phyloP scores from a whole-genome alignment of 2,797 vertebrate genomes.

The Odontamblyopus lacepedii region DNA sequence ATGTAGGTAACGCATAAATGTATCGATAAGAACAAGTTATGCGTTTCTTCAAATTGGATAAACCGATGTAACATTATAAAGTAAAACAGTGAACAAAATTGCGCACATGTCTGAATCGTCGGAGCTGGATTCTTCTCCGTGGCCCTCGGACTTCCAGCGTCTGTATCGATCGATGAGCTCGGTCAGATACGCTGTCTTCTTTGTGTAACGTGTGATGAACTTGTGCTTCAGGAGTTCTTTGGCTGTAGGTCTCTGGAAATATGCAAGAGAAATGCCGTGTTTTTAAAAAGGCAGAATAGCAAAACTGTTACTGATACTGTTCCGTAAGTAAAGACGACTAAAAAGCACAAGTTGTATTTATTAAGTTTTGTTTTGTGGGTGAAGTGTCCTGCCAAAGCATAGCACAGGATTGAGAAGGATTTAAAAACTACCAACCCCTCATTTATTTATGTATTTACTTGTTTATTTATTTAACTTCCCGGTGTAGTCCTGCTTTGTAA shows the following conservation, averaged over 20 bases:
- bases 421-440: too few relatives aligned
- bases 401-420: too few relatives aligned
- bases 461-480: too few relatives aligned
- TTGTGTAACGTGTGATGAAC: conserved; percentile 92
- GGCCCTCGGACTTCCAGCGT: conserved; percentile 96
- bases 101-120: conserved; percentile 93
- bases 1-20: too few relatives aligned
- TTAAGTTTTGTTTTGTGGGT: too few relatives aligned
- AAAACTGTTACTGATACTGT: not conserved
- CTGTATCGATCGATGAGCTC: conserved; percentile 96
- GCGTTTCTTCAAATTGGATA: too few relatives aligned
- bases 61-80: too few relatives aligned
- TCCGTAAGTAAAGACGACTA: not conserved
- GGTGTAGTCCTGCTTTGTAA: too few relatives aligned
- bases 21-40: too few relatives aligned
- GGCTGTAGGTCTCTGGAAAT: conserved; percentile 90
- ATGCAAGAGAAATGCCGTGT: not conserved
- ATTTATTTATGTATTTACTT: too few relatives aligned
- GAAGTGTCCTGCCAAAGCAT: too few relatives aligned
- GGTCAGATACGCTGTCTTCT: conserved; percentile 94
- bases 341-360: not conserved
- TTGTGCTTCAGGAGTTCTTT: conserved; percentile 97
- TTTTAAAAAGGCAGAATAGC: not conserved
- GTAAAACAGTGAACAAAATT: not conserved
- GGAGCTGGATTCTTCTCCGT: conserved; percentile 94